phyloP scores from a whole-genome alignment of 2,888 invertebrate species.

The Sinotaia quadrata region DNA sequence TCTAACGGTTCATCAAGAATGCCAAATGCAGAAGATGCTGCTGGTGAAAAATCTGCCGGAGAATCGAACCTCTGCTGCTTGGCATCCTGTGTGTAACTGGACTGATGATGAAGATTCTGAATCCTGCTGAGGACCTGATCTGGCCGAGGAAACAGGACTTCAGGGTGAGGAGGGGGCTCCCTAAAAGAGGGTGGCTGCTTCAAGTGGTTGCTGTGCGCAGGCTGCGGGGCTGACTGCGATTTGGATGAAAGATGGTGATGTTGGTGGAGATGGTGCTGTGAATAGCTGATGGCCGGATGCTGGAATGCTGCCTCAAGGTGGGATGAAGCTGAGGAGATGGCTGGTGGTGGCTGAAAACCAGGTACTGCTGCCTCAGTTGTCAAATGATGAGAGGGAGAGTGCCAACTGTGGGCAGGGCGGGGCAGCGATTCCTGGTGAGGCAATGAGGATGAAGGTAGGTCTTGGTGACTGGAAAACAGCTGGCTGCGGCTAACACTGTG shows the following conservation, averaged over 20 bases:
- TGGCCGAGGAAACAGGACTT: constrained; percentile 33
- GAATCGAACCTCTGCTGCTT: neutral
- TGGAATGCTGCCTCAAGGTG: neutral
- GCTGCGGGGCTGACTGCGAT: neutral
- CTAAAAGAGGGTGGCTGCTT: constrained; percentile 20
- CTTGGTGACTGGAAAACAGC: constrained; percentile 1
- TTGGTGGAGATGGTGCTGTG: neutral
- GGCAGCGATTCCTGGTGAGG: neutral
- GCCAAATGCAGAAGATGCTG: neutral
- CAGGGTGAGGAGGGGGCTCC: constrained; percentile 6
- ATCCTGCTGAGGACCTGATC: constrained; percentile 37
- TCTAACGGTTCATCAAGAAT: neutral
- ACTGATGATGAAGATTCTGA: constrained; percentile 30
- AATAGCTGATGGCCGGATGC: neutral
- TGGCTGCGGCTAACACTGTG: constrained; percentile 21
- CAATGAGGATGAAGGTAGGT: neutral
- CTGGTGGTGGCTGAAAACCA: neutral
- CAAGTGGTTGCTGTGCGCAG: constrained; percentile 26
- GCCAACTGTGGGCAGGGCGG: constrained; percentile 8
- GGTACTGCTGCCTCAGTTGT: constrained; percentile 13
- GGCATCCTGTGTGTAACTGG: neutral
- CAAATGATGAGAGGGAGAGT: constrained; percentile 9
- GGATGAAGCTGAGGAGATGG: neutral
- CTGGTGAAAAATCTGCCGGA: neutral
- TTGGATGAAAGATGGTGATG: neutral